A percentile compares a stretch with the other conserved stretches of the same genome.
These are phyloP conservation scores for Sula dactylatra DNA, from an alignment of 2,113 vertebrate species.

Conservation along the genomic window DNA sequence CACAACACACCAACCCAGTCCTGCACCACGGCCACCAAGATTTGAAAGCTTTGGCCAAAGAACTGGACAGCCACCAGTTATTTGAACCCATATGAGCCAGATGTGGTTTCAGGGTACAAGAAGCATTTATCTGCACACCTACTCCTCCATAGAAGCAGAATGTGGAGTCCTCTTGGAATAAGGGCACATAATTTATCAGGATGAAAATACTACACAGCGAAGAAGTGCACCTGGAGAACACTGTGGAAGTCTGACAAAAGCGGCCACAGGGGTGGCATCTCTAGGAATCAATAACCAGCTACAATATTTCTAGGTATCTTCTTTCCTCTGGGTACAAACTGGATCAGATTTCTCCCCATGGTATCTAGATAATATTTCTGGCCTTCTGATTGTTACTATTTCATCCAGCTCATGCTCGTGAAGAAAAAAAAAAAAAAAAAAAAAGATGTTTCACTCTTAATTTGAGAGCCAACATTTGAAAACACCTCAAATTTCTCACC, in stretches of 20 bases:
- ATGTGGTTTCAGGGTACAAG: neutral
- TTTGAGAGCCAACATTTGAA: neutral
- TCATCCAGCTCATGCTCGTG: neutral
- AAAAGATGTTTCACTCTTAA: neutral
- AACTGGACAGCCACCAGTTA: neutral
- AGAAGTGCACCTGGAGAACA: neutral
- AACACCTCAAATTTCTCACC: neutral
- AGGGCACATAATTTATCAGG: neutral
- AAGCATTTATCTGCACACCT: neutral
- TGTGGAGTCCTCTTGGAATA: neutral
- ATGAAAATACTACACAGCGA: neutral
- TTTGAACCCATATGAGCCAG: neutral
- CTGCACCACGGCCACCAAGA: too few relatives aligned
- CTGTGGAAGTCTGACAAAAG: neutral
- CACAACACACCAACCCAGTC: neutral
- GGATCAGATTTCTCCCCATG: neutral
- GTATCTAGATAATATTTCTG: neutral
- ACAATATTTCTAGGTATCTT: neutral
- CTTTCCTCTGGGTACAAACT: neutral
- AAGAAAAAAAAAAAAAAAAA: neutral
- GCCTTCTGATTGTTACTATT: neutral
- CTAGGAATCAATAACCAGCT: neutral
- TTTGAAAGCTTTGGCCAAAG: neutral
- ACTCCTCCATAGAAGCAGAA: neutral
- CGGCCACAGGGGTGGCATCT: neutral